Conservation (phyloP, 2,113 vertebrate genomes). For the Myodes glareolus region DNA sequence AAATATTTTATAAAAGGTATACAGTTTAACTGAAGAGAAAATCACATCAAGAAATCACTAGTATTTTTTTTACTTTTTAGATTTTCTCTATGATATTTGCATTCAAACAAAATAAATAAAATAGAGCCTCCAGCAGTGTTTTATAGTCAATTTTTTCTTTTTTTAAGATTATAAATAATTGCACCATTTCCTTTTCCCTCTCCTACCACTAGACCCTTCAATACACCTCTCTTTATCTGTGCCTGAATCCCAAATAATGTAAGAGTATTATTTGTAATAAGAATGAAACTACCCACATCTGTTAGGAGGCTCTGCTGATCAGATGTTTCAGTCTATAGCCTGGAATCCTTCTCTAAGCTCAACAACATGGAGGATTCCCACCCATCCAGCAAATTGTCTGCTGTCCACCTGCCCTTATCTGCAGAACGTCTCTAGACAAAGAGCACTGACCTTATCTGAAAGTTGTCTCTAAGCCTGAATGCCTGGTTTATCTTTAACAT, state of each 20-base stretch:
- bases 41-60: background rate
- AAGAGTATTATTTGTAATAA: background rate
- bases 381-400: background rate
- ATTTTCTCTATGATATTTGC: background rate
- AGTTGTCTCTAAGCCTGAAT: background rate
- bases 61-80: background rate
- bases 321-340: background rate
- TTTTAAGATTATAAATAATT: background rate
- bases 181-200: background rate
- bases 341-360: background rate
- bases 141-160: background rate
- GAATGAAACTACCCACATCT: accelerated
- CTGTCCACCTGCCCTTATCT: background rate
- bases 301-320: background rate
- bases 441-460: background rate
- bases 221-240: background rate
- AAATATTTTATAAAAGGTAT: background rate
- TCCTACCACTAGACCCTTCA: background rate
- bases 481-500: background rate
- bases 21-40: accelerated
- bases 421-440: background rate
- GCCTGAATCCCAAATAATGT: background rate
- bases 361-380: background rate
- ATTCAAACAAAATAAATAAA: background rate
- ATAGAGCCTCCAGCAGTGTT: background rate